Evolutionary conservation across 2,888 invertebrate species (phyloP).

Genomic region (Tuta absoluta): DNA sequence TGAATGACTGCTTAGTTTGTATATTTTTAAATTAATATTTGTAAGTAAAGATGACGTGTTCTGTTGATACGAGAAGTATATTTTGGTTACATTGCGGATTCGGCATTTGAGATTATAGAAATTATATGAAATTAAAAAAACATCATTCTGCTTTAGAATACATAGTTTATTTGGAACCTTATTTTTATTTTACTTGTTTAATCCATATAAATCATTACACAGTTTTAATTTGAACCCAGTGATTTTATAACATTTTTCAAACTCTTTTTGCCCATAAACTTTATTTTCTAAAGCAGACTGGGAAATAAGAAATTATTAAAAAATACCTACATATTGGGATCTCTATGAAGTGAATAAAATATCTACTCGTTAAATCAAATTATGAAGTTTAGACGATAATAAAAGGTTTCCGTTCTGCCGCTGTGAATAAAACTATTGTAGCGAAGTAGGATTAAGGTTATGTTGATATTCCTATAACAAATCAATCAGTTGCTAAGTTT

Average conservation of each 20-base stretch:
- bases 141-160: conserved; percentile 37
- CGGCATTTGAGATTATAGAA: conserved; percentile 39
- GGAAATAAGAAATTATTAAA: conserved; percentile 45
- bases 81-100: conserved; percentile 55
- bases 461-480: neutral
- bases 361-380: conserved; percentile 44
- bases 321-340: conserved; percentile 57
- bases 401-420: conserved; percentile 71
- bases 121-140: conserved; percentile 43
- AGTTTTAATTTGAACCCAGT: neutral
- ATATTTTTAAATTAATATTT: conserved; percentile 64
- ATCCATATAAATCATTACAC: neutral
- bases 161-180: conserved; percentile 34
- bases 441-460: conserved; percentile 52
- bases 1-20: conserved; percentile 80
- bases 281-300: conserved; percentile 47
- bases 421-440: conserved; percentile 73
- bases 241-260: neutral
- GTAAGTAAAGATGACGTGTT: conserved; percentile 51
- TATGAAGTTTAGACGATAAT: conserved; percentile 47
- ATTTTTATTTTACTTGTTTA: conserved; percentile 7
- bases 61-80: conserved; percentile 48
- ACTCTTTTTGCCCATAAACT: neutral
- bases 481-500: neutral
- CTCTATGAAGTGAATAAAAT: conserved; percentile 63